A percentile compares a stretch with the other conserved stretches of the same genome.
Conservation (phyloP, 2,888 invertebrate species). For the Steinernema hermaphroditum region DNA sequence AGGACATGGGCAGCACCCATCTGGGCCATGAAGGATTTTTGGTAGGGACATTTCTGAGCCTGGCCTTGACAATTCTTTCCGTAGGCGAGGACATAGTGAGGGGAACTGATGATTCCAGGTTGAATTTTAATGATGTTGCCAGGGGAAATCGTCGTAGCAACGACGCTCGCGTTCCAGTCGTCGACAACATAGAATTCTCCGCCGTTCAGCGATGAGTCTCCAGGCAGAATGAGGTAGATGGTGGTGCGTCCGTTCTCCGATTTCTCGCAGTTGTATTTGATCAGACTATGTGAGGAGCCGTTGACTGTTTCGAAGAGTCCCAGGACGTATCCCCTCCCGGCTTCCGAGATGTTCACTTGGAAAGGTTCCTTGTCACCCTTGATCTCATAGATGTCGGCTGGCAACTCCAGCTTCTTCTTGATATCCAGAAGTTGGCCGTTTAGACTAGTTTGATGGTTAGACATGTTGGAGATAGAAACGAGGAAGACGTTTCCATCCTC, state of each 20-base stretch:
- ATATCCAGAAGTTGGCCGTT: slow-evolving; percentile 19
- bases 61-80: slow-evolving; percentile 47
- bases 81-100: slow-evolving; percentile 50
- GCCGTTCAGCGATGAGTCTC: slow-evolving; percentile 41
- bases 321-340: slow-evolving; percentile 51
- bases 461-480: slow-evolving; percentile 37
- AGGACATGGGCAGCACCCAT: slow-evolving; percentile 48
- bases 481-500: slow-evolving; percentile 41
- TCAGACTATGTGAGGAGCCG: slow-evolving; percentile 33
- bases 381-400: slow-evolving; percentile 34
- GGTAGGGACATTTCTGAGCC: neutral
- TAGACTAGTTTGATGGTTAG: slow-evolving; percentile 29
- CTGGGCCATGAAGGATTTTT: slow-evolving; percentile 39
- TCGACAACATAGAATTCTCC: slow-evolving; percentile 44
- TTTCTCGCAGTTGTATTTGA: slow-evolving; percentile 54
- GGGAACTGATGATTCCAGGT: slow-evolving; percentile 53
- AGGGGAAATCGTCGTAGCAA: slow-evolving; percentile 30
- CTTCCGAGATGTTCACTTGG: slow-evolving; percentile 6
- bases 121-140: slow-evolving; percentile 47
- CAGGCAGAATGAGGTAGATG: slow-evolving; percentile 50
- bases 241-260: slow-evolving; percentile 55
- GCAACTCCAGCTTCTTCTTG: slow-evolving; percentile 30
- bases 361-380: slow-evolving; percentile 1
- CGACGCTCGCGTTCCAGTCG: slow-evolving; percentile 24
- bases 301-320: slow-evolving; percentile 45